phyloP scores from a whole-genome alignment of 2,888 invertebrate species.

The Patella pellucida region DNA sequence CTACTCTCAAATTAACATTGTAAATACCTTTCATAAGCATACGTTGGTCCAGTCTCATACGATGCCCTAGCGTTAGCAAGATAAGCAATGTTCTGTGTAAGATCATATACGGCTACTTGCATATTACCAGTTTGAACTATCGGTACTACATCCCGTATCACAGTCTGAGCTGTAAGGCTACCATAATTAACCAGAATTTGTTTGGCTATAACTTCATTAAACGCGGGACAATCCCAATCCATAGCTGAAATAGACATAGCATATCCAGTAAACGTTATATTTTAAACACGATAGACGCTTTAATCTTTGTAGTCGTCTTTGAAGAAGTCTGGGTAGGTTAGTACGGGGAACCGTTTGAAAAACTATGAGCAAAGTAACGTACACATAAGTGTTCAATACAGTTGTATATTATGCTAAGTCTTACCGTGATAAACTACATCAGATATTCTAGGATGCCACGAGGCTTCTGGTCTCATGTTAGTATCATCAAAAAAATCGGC shows the following conservation, averaged over 20 bases:
- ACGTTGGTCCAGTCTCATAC: conserved; percentile 41
- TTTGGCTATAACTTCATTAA: conserved; percentile 41
- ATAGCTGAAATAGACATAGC: conserved; percentile 40
- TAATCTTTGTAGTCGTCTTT: no score
- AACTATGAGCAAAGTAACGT: no score
- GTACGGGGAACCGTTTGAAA: no score
- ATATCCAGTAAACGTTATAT: no score
- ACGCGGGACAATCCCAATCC: conserved; percentile 56
- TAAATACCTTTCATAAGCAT: conserved; percentile 50
- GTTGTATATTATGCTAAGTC: not conserved
- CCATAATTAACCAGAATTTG: conserved; percentile 46
- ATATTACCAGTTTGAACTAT: conserved; percentile 53
- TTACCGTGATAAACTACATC: conserved; percentile 54
- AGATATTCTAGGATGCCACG: conserved; percentile 52
- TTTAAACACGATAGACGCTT: no score
- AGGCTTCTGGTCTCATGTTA: conserved; percentile 43
- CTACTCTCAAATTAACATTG: not conserved
- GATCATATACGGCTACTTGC: conserved; percentile 52
- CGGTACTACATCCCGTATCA: conserved; percentile 47
- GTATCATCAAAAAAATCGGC: conserved; percentile 52
- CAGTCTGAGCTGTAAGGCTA: conserved; percentile 43
- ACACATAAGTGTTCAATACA: no score
- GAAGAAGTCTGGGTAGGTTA: no score
- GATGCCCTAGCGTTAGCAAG: conserved; percentile 48
- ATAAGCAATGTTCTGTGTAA: conserved; percentile 45